Percentiles rank a stretch among this genome's conserved stretches.
Conservation (phyloP, 2,797 vertebrate species). For the Anguilla megastoma region DNA sequence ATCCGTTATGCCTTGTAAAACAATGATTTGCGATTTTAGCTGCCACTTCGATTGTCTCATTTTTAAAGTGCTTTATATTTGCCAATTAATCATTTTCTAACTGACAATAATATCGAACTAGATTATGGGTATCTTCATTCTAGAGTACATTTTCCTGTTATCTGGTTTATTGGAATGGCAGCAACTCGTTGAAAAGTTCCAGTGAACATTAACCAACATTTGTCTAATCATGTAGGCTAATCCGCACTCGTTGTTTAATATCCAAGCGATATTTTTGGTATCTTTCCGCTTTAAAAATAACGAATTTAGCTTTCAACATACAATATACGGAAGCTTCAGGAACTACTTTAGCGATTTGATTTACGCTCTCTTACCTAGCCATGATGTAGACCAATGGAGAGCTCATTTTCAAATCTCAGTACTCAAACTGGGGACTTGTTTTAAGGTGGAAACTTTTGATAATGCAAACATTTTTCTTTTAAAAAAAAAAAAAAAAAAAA, state of each 20-base stretch:
- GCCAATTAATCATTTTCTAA: not conserved
- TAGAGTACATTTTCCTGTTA: not conserved
- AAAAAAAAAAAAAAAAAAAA: not conserved
- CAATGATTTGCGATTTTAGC: not conserved
- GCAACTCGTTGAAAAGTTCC: not conserved
- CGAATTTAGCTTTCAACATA: not conserved
- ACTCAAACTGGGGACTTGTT: not conserved
- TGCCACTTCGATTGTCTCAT: not conserved
- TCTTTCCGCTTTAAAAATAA: not conserved
- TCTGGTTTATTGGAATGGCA: not conserved
- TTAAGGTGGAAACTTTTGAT: not conserved
- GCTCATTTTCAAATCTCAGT: not conserved
- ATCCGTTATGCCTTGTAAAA: not conserved
- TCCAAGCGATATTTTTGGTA: not conserved
- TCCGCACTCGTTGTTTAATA: not conserved
- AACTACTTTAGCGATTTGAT: not conserved
- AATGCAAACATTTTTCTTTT: not conserved
- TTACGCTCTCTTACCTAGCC: not conserved
- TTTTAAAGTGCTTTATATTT: not conserved
- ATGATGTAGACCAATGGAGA: not conserved
- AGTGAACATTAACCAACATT: not conserved
- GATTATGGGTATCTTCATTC: not conserved
- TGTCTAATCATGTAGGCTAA: not conserved
- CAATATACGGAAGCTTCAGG: not conserved
- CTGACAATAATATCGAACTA: not conserved